These are phyloP conservation scores for Lysandra bellargus DNA, from an alignment of 2,888 invertebrate genomes.

Conservation along the genomic window DNA sequence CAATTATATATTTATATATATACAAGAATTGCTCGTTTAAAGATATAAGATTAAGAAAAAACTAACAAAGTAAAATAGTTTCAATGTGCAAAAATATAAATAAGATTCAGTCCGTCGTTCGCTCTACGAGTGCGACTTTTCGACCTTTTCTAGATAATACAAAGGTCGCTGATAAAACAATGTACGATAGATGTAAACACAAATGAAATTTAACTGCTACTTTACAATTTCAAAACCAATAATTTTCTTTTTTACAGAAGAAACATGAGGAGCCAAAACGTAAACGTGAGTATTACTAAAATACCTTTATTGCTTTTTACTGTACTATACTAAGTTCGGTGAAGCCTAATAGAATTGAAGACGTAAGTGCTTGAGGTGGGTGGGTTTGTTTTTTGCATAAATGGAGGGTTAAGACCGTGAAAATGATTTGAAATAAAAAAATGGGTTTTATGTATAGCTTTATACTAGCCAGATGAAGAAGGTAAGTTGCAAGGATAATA, in stretches of 20 bases:
- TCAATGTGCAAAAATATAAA: conserved; percentile 9
- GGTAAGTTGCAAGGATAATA: too few species aligned
- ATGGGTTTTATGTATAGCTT: too few species aligned
- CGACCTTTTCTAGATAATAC: conserved; percentile 17
- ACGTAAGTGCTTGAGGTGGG: too few species aligned
- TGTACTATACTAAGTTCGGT: neutral
- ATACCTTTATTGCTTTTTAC: neutral
- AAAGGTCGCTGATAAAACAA: conserved; percentile 25
- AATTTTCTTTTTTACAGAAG: conserved; percentile 42
- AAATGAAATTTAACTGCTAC: neutral
- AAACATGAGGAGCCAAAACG: conserved; percentile 46
- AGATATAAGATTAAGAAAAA: too few species aligned
- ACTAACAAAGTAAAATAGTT: neutral
- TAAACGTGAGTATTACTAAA: neutral
- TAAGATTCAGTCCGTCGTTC: conserved; percentile 1
- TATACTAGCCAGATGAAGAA: too few species aligned
- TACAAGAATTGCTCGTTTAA: too few species aligned
- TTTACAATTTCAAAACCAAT: neutral
- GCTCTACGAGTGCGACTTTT: conserved; percentile 10
- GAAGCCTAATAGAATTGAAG: too few species aligned
- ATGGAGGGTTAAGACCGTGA: too few species aligned
- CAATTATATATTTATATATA: too few species aligned
- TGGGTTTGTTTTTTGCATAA: too few species aligned
- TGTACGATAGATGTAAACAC: conserved; percentile 1
- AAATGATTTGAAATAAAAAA: too few species aligned